A percentile compares a stretch with the other conserved stretches of the same genome.
phyloP scores from a whole-genome alignment of 2,888 invertebrate genomes.

The Thymelicus lineola region DNA sequence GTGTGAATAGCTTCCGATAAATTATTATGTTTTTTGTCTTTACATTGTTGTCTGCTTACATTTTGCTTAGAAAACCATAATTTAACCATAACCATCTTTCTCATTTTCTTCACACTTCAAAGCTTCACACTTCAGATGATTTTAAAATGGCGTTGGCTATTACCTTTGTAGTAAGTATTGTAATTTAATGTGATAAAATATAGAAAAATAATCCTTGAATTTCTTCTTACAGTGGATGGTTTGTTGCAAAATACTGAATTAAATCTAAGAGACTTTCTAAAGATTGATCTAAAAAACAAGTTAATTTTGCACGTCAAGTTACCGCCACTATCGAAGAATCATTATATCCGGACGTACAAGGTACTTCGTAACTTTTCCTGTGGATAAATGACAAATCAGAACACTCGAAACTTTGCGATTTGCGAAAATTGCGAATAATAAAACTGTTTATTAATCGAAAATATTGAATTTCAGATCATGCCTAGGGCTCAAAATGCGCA shows the following conservation, averaged over 20 bases:
- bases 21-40: not conserved
- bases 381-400: too few species aligned
- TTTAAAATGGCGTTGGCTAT: too few species aligned
- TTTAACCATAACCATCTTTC: too few species aligned
- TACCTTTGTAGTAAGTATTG: too few species aligned
- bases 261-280: constrained; percentile 67
- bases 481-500: constrained; percentile 91
- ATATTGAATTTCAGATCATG: constrained; percentile 86
- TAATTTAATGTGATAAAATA: too few species aligned
- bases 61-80: too few species aligned
- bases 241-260: constrained; percentile 52
- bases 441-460: not conserved
- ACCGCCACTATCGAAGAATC: constrained; percentile 67
- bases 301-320: constrained; percentile 76
- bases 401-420: too few species aligned
- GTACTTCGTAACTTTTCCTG: constrained; percentile 49
- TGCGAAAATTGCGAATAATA: too few species aligned
- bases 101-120: too few species aligned
- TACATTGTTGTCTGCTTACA: not conserved
- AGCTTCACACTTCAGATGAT: too few species aligned
- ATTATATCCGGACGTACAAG: constrained; percentile 73
- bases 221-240: constrained; percentile 56
- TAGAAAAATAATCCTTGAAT: too few species aligned
- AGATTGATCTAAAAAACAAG: constrained; percentile 66
- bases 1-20: constrained; percentile 32